Percentiles rank a stretch among this genome's conserved stretches.
phyloP scores from a whole-genome alignment of 2,113 vertebrate species.

The human (Homo sapiens) region DNA sequence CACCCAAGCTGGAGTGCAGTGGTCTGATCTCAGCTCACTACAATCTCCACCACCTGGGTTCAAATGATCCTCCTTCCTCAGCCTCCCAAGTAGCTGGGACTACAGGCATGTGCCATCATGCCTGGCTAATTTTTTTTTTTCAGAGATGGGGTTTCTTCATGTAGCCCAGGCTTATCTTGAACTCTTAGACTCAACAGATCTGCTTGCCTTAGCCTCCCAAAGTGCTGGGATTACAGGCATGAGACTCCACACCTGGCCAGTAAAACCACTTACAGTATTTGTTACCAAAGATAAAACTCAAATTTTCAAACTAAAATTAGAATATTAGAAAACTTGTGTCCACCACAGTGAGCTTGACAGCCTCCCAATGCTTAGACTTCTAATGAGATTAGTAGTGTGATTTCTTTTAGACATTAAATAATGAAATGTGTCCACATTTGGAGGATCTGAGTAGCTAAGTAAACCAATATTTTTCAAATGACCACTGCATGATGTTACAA shows the following conservation, averaged over 20 bases:
- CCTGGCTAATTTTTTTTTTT: too few relatives aligned
- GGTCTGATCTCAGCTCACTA: too few relatives aligned
- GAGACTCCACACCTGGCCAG: accelerated
- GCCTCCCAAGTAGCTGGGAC: too few relatives aligned
- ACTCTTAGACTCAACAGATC: not conserved
- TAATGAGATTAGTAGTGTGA: not conserved
- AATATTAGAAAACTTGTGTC: not conserved
- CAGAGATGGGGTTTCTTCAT: too few relatives aligned
- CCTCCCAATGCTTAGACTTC: not conserved
- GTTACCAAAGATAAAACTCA: slow-evolving; percentile 34
- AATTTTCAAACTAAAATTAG: not conserved
- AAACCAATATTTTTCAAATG: not conserved
- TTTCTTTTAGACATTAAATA: not conserved
- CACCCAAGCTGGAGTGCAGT: too few relatives aligned
- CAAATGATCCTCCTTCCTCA: too few relatives aligned
- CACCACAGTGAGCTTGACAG: not conserved
- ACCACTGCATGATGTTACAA: not conserved
- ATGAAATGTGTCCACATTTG: not conserved
- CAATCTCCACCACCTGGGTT: too few relatives aligned
- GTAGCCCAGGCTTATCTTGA: too few relatives aligned
- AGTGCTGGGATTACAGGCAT: too few relatives aligned
- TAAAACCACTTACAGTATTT: slow-evolving; percentile 18
- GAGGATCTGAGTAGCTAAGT: not conserved
- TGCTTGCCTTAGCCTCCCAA: too few relatives aligned
- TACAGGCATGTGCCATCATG: too few relatives aligned